Evolutionary conservation across 2,888 invertebrate species (phyloP).

Genomic region (Diaphora mendica): DNA sequence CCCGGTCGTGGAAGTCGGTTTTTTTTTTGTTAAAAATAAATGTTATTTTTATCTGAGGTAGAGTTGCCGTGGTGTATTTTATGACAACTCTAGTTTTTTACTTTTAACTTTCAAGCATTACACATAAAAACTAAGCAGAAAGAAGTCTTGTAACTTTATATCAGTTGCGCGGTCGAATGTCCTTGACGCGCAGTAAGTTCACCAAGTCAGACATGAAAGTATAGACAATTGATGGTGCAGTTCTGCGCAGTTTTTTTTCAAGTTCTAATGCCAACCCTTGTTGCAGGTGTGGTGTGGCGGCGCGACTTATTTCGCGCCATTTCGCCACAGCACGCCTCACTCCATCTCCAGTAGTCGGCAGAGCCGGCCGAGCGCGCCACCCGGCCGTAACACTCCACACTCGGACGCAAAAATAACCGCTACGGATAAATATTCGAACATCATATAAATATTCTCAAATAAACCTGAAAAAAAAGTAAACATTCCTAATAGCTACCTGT

Average conservation of each 20-base stretch:
- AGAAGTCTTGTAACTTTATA: neutral
- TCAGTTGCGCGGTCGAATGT: neutral
- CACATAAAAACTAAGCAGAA: neutral
- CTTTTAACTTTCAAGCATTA: neutral
- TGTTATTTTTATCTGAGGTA: too few relatives aligned
- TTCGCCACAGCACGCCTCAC: slow-evolving; percentile 38
- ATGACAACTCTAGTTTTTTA: too few relatives aligned
- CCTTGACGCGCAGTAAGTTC: neutral
- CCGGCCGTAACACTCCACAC: neutral
- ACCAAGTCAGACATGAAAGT: neutral
- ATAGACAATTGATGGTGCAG: neutral
- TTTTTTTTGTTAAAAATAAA: too few relatives aligned
- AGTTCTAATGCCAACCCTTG: slow-evolving; percentile 41
- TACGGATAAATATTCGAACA: slow-evolving; percentile 5
- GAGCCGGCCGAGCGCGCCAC: slow-evolving; percentile 15
- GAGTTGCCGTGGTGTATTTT: too few relatives aligned
- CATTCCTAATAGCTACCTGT: slow-evolving; percentile 52
- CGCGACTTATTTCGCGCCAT: slow-evolving; percentile 47
- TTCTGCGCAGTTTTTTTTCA: neutral
- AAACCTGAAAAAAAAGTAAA: slow-evolving; percentile 17
- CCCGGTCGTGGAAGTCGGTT: too few relatives aligned
- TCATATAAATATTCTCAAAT: neutral
- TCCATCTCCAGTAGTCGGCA: slow-evolving; percentile 45
- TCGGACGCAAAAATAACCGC: slow-evolving; percentile 7
- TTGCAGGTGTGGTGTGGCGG: slow-evolving; percentile 39